Conservation (phyloP, 1,140 invertebrate species). For the Oryctes rhinoceros region DNA sequence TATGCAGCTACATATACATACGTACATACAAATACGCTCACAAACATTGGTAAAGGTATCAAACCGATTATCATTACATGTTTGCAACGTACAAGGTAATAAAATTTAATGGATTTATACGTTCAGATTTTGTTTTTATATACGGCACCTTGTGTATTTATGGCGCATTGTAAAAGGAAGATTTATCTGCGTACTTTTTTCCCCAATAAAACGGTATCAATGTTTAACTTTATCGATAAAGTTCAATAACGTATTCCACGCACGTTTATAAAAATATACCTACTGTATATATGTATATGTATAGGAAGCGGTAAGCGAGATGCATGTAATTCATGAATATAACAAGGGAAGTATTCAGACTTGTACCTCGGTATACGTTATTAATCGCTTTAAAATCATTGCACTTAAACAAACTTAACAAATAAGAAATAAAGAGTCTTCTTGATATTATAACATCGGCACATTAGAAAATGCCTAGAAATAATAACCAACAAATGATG, state of each 20-base stretch:
- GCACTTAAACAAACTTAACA: too few species aligned
- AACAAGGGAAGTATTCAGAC: too few species aligned
- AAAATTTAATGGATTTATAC: conserved; percentile 23
- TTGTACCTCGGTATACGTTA: too few species aligned
- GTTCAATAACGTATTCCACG: background rate
- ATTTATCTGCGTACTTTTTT: background rate
- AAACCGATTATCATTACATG: conserved; percentile 7
- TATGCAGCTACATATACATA: background rate
- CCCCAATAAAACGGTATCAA: background rate
- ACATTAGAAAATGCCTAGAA: too few species aligned
- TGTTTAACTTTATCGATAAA: conserved; percentile 17
- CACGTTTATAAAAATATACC: background rate
- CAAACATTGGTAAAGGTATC: background rate
- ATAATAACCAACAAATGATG: too few species aligned
- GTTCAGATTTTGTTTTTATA: background rate
- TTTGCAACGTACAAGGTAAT: conserved; percentile 10
- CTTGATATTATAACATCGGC: too few species aligned
- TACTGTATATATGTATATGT: too few species aligned
- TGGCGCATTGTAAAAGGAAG: background rate
- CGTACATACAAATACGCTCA: conserved; percentile 4
- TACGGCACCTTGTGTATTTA: background rate
- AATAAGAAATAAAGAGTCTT: too few species aligned
- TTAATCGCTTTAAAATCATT: too few species aligned
- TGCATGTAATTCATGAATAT: too few species aligned
- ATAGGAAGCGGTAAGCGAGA: too few species aligned